A percentile compares a stretch with the other conserved stretches of the same genome.
Conservation (phyloP, 2,797 vertebrate genomes). For the Mycteria americana region DNA sequence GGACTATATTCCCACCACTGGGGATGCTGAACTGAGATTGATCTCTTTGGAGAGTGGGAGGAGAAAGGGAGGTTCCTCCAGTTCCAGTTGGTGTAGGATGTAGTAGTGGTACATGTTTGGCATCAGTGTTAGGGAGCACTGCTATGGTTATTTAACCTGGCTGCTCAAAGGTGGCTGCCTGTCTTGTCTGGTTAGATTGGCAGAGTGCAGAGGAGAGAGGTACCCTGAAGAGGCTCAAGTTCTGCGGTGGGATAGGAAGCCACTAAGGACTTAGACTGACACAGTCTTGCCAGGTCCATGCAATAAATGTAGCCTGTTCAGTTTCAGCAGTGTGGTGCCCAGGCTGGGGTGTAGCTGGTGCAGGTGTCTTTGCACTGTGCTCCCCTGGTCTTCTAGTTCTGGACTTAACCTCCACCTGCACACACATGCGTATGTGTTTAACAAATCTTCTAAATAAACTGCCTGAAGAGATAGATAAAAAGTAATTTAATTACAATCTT, state of each 20-base stretch:
- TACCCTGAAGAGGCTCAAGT: not conserved
- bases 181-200: not conserved
- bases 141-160: not conserved
- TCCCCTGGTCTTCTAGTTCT: not conserved
- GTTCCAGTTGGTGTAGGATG: not conserved
- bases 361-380: not conserved
- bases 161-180: not conserved
- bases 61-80: not conserved
- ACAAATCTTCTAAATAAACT: not conserved
- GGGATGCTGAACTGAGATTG: not conserved
- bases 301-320: not conserved
- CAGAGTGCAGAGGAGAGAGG: not conserved
- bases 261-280: not conserved
- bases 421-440: not conserved
- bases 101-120: not conserved
- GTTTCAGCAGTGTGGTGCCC: not conserved
- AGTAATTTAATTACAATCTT: not conserved
- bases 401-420: not conserved
- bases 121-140: not conserved
- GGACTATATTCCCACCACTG: not conserved
- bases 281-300: too few species aligned
- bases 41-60: not conserved
- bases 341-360: not conserved
- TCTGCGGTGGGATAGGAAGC: not conserved
- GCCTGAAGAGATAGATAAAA: not conserved